Evolutionary conservation across 2,888 invertebrate genomes (phyloP).

Genomic region (Andrena trimmerana): DNA sequence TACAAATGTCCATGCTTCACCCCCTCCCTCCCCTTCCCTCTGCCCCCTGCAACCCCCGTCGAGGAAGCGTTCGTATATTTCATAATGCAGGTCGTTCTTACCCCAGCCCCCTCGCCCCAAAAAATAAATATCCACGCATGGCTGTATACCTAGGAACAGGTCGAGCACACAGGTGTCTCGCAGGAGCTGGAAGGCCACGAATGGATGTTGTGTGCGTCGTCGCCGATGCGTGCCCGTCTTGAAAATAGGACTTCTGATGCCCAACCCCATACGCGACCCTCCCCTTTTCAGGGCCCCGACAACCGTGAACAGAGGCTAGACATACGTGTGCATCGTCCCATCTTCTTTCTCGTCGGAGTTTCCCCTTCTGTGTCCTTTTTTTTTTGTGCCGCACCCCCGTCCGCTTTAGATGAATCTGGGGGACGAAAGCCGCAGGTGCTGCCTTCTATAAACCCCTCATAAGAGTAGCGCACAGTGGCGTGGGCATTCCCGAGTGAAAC

Average conservation of each 20-base stretch:
- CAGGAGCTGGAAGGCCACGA: constrained; percentile 68
- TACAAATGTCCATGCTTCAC: background rate
- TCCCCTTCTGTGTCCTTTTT: constrained; percentile 54
- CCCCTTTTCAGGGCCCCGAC: constrained; percentile 48
- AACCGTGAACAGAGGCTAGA: constrained; percentile 56
- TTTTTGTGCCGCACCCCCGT: constrained; percentile 49
- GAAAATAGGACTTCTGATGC: constrained; percentile 58
- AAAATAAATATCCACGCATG: constrained; percentile 72
- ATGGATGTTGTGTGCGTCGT: constrained; percentile 59
- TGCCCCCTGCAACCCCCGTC: constrained; percentile 12
- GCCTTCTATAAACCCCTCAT: constrained; percentile 76
- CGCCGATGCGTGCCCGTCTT: constrained; percentile 60
- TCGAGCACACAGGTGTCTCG: constrained; percentile 80
- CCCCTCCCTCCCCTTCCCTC: background rate
- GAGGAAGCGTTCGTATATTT: constrained; percentile 69
- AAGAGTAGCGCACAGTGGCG: constrained; percentile 69
- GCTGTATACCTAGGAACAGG: constrained; percentile 53
- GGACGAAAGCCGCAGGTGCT: constrained; percentile 82
- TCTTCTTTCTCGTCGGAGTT: constrained; percentile 56
- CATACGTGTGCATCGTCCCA: constrained; percentile 50
- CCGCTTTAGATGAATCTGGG: constrained; percentile 66
- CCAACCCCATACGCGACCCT: constrained; percentile 47
- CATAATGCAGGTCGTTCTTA: constrained; percentile 68
- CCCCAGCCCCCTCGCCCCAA: constrained; percentile 33
- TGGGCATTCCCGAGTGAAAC: constrained; percentile 28